A percentile compares a stretch with the other conserved stretches of the same genome.
phyloP scores from a whole-genome alignment of 1,140 invertebrate genomes.

The Bombus pyrosoma region DNA sequence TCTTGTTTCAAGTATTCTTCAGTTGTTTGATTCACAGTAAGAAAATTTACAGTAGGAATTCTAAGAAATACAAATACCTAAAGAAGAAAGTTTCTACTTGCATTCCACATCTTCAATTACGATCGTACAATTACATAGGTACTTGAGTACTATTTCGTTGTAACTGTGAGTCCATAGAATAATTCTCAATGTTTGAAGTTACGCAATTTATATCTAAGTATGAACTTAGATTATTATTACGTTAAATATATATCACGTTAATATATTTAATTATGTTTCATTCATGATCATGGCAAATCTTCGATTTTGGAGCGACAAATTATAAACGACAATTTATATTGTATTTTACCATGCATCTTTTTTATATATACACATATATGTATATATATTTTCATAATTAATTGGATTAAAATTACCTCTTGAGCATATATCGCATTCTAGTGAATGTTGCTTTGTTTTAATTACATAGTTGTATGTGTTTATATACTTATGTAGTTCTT shows the following conservation, averaged over 20 bases:
- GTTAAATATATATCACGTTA: too few species aligned
- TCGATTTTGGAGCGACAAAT: background rate
- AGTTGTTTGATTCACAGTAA: too few species aligned
- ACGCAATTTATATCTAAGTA: slow-evolving; percentile 5
- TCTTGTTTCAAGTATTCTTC: too few species aligned
- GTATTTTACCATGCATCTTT: background rate
- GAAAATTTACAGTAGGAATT: background rate
- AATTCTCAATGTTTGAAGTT: background rate
- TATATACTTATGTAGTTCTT: background rate
- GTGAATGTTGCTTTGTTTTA: background rate
- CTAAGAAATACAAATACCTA: slow-evolving; percentile 17
- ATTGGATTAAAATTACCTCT: background rate
- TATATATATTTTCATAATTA: background rate
- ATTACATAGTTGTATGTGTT: slow-evolving; percentile 1
- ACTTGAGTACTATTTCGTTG: background rate
- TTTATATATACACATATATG: background rate
- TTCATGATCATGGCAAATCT: background rate
- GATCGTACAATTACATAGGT: background rate
- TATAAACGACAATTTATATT: background rate
- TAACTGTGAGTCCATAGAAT: background rate
- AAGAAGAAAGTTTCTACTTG: slow-evolving; percentile 23
- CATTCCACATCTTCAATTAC: slow-evolving; percentile 15
- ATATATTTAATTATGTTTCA: background rate
- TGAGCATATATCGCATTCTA: background rate
- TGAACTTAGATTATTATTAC: background rate